Percentiles rank a stretch among this genome's conserved stretches.
These are phyloP conservation scores for Aptenodytes forsteri DNA, from an alignment of 2,113 vertebrate genomes.

Conservation along the genomic window DNA sequence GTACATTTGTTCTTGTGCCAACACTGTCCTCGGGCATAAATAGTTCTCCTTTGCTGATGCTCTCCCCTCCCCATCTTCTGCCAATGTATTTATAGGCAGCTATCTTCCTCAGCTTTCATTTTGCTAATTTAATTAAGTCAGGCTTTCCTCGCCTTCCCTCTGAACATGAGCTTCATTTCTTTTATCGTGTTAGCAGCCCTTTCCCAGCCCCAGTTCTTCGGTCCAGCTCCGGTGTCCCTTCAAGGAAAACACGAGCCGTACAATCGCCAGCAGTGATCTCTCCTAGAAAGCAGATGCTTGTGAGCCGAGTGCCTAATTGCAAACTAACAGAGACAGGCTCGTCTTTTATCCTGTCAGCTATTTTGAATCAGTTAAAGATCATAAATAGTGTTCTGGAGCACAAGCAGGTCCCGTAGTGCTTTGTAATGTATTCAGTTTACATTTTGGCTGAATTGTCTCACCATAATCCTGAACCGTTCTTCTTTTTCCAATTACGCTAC, in stretches of 20 bases:
- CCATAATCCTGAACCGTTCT: neutral
- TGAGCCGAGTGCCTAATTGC: neutral
- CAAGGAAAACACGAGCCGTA: neutral
- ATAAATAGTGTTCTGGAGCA: neutral
- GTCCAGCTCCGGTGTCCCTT: neutral
- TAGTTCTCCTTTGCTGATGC: neutral
- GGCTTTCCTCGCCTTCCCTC: neutral
- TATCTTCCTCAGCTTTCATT: constrained; percentile 16
- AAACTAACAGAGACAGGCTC: neutral
- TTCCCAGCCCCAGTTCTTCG: neutral
- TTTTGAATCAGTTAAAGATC: neutral
- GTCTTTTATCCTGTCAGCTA: neutral
- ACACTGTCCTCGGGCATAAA: constrained; percentile 24
- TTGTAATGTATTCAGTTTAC: neutral
- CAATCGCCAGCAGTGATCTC: rapidly evolving
- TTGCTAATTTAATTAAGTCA: constrained; percentile 51
- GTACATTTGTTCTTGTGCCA: neutral
- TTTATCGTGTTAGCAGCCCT: neutral
- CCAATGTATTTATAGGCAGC: constrained; percentile 11
- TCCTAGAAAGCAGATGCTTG: neutral
- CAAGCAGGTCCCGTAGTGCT: neutral
- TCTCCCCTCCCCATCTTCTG: neutral
- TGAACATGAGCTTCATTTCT: neutral
- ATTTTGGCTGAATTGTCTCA: neutral
- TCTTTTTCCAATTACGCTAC: neutral